phyloP scores from a whole-genome alignment of 2,888 invertebrate species.

The Pterostichus niger region DNA sequence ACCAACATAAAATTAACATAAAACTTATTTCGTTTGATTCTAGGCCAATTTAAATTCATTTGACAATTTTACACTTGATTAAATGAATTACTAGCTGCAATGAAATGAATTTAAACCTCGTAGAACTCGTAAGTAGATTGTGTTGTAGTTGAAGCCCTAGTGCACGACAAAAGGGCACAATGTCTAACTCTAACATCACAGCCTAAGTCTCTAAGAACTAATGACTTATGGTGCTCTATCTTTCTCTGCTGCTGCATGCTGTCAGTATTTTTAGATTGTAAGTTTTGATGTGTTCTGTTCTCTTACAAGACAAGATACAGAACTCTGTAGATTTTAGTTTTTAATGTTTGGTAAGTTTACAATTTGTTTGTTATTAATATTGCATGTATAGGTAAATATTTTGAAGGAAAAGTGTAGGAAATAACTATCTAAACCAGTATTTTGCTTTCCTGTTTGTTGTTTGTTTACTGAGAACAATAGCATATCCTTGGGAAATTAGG shows the following conservation, averaged over 20 bases:
- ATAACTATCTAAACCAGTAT: background rate
- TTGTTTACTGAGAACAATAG: too few species aligned
- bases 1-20: too few species aligned
- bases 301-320: conserved; percentile 4
- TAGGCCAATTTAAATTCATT: background rate
- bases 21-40: too few species aligned
- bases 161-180: conserved; percentile 16
- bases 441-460: background rate
- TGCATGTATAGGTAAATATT: background rate
- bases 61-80: background rate
- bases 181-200: conserved; percentile 42
- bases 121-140: background rate
- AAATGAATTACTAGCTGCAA: background rate
- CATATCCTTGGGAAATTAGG: too few species aligned
- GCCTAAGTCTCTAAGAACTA: conserved; percentile 45
- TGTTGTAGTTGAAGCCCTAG: conserved; percentile 12
- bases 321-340: conserved; percentile 30
- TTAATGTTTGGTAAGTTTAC: background rate
- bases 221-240: conserved; percentile 47
- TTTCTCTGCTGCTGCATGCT: conserved; percentile 42
- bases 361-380: background rate
- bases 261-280: conserved; percentile 26
- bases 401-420: background rate
- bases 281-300: background rate
- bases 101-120: background rate